Percentiles rank a stretch among this genome's conserved stretches.
phyloP scores from a whole-genome alignment of 1,140 invertebrate species.

The Zaprionus camerounensis region DNA sequence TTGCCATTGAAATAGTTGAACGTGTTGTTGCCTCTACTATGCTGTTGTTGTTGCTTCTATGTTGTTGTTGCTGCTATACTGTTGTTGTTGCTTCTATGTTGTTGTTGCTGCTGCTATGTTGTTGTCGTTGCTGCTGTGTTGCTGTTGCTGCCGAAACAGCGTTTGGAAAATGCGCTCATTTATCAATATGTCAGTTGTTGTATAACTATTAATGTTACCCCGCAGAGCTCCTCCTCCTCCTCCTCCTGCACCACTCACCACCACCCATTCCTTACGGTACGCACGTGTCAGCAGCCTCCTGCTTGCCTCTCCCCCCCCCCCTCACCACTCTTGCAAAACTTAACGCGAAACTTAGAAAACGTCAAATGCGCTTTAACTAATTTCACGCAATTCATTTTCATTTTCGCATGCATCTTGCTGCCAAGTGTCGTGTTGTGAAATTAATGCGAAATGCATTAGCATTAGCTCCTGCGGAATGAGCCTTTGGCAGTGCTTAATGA shows the following conservation, averaged over 20 bases:
- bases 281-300: conserved; percentile 41
- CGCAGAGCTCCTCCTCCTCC: not conserved
- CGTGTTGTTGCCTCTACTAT: conserved; percentile 21
- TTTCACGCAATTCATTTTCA: conserved; percentile 78
- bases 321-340: conserved; percentile 1
- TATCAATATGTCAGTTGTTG: conserved; percentile 82
- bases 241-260: not conserved
- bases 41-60: conserved; percentile 24
- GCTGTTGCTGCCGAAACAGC: conserved; percentile 45
- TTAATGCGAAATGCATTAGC: conserved; percentile 78
- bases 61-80: not conserved
- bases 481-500: conserved; percentile 42
- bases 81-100: not conserved
- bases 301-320: no score
- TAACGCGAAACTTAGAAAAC: conserved; percentile 62
- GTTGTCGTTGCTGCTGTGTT: not conserved
- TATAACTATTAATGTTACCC: conserved; percentile 78
- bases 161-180: conserved; percentile 74
- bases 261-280: not conserved
- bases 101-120: not conserved
- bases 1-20: conserved; percentile 74
- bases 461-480: conserved; percentile 56
- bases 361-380: conserved; percentile 80
- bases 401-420: conserved; percentile 62
- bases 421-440: conserved; percentile 53